Evolutionary conservation across 2,888 invertebrate genomes (phyloP), one percentile per base, ranked within the genome.

Genomic region (Neoscelio sp.): DNA sequence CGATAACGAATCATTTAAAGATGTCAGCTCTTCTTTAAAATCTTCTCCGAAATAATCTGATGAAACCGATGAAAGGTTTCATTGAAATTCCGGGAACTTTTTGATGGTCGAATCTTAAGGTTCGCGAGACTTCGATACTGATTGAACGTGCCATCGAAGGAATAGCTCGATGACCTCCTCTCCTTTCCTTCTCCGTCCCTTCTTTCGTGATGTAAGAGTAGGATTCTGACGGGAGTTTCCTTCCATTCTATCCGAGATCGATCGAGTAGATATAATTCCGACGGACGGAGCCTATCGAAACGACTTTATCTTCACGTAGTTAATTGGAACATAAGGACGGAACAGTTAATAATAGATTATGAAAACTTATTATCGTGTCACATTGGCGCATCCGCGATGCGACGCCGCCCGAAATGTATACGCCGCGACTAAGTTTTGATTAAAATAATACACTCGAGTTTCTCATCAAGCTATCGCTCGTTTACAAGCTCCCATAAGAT

Each of bases 281-380:
- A 33, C 46, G 52, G 52, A 64, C 60, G 68, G 38, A 44, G 46
- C 38, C 44, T 60, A 54, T 67, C 52, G 54, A 62, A 65, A 65
- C 44, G 71, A 71, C 70, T 71, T 67, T 30, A 74, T 76, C 54
- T 62, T 70, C 67, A 20, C 44, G 40, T 30, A 58, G 80, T 82
- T 85, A 85, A 85, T 85, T 84, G 82, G 82, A 80, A 60, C 82
- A 73, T 81, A 80, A 78, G 80, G 70, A 78, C 68, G 74, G 73
- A 65, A 50, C 65, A 62, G 82, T 80, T 85, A 84, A 85, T 85
- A 85, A 85, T 83, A 78, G 79, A 84, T 84, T 82, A 80, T 76
- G 78, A 80, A 84, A 82, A 68, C 33, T 44, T 80, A 77, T 77
- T 80, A 80, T 77, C 62, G 10, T 54, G 70, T 50, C 65, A 48